These are phyloP conservation scores for Anagrus nilaparvatae DNA, from an alignment of 1,140 invertebrate genomes.

Conservation along the genomic window DNA sequence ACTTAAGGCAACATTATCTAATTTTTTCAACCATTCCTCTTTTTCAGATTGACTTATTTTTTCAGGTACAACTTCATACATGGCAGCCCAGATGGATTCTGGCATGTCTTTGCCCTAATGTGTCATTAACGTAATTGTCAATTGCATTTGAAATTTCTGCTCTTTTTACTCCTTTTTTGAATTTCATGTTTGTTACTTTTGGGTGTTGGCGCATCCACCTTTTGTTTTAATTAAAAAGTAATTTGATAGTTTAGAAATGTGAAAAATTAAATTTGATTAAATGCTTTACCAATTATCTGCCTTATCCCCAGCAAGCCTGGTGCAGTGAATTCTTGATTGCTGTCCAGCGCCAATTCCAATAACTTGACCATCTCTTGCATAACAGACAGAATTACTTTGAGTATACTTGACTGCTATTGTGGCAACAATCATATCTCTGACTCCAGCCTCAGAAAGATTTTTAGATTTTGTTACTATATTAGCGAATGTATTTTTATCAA, in stretches of 20 bases:
- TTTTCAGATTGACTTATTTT: conserved; percentile 60
- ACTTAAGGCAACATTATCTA: conserved; percentile 83
- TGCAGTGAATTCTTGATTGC: conserved; percentile 96
- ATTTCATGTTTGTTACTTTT: conserved; percentile 73
- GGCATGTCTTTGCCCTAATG: conserved; percentile 68
- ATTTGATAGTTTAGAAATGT: too few species aligned
- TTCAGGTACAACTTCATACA: conserved; percentile 67
- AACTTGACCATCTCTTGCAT: conserved; percentile 83
- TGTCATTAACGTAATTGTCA: conserved; percentile 89
- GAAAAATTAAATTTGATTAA: too few species aligned
- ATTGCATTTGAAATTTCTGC: conserved; percentile 93
- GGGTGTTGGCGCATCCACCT: conserved; percentile 92
- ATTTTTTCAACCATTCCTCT: conserved; percentile 65
- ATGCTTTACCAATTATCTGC: conserved; percentile 78
- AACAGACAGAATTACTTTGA: conserved; percentile 95
- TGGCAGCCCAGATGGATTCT: conserved; percentile 50
- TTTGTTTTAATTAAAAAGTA: too few species aligned
- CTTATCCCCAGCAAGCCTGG: conserved; percentile 91
- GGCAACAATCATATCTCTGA: conserved; percentile 89
- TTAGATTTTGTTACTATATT: conserved; percentile 74
- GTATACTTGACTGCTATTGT: conserved; percentile 96
- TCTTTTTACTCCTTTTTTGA: conserved; percentile 80
- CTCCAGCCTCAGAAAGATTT: conserved; percentile 60
- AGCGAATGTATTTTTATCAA: conserved; percentile 66
- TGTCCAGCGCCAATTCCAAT: conserved; percentile 97